These are phyloP conservation scores for Dermochelys coriacea DNA, from an alignment of 2,797 vertebrate species.

Conservation along the genomic window DNA sequence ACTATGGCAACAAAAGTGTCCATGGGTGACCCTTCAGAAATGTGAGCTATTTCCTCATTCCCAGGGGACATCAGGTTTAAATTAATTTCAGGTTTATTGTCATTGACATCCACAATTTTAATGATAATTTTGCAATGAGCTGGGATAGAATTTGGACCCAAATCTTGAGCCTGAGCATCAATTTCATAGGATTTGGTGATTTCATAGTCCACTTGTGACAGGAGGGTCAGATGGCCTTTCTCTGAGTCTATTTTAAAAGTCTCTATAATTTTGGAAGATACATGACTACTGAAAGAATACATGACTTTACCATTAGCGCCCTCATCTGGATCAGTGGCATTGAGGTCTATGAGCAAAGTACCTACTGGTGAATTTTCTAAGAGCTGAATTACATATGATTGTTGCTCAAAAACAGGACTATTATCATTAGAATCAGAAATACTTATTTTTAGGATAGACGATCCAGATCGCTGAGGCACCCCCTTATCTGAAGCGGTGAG, in stretches of 20 bases:
- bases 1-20: constrained; percentile 97
- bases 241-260: constrained; percentile 94
- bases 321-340: constrained; percentile 97
- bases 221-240: constrained; percentile 91
- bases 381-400: constrained; percentile 89
- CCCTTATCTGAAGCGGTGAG: constrained; percentile 94
- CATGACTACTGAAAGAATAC: constrained; percentile 96
- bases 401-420: constrained; percentile 92
- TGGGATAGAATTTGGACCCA: constrained; percentile 97
- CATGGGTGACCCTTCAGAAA: constrained; percentile 92
- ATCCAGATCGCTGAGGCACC: constrained; percentile 90
- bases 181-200: constrained; percentile 92
- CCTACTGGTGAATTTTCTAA: constrained; percentile 90
- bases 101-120: constrained; percentile 95
- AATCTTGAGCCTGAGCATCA: constrained; percentile 94
- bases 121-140: constrained; percentile 97
- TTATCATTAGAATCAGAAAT: constrained; percentile 98
- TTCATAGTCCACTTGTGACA: constrained; percentile 96
- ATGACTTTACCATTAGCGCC: constrained; percentile 95
- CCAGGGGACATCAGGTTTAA: constrained; percentile 95
- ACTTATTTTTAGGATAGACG: constrained; percentile 92
- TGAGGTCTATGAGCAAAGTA: constrained; percentile 93
- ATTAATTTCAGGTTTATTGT: constrained; percentile 97
- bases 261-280: constrained; percentile 92
- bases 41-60: constrained; percentile 93